Conservation (phyloP, 2,888 invertebrate genomes). For the Leptogaster cylindrica region DNA sequence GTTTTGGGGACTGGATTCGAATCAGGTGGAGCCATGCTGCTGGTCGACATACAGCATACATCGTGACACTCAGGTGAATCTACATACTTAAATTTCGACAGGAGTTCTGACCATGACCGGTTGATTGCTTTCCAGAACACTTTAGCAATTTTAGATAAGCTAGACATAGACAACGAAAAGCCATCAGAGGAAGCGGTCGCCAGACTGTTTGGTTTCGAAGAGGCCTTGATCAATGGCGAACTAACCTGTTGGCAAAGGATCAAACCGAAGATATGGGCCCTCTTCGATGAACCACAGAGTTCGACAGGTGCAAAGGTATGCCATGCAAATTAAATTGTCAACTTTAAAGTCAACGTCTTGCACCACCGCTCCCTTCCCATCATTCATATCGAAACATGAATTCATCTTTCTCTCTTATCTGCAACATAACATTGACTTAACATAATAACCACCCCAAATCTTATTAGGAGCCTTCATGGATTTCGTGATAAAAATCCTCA, state of each 20-base stretch:
- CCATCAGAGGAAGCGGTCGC: slow-evolving; percentile 93
- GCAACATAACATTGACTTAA: too few species aligned
- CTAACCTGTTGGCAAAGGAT: slow-evolving; percentile 87
- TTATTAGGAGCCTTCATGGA: too few species aligned
- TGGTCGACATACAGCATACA: slow-evolving; percentile 96
- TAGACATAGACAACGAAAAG: slow-evolving; percentile 92
- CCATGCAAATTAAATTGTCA: too few species aligned
- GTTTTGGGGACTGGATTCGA: slow-evolving; percentile 96
- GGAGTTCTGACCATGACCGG: too few species aligned
- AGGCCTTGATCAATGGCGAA: slow-evolving; percentile 79
- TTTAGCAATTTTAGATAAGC: slow-evolving; percentile 90
- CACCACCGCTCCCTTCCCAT: too few species aligned
- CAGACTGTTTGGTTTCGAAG: slow-evolving; percentile 88
- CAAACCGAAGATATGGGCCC: slow-evolving; percentile 91
- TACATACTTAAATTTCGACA: too few species aligned
- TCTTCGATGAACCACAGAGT: slow-evolving; percentile 96
- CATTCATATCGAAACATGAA: too few species aligned
- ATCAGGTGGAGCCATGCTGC: slow-evolving; percentile 97
- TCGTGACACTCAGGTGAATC: slow-evolving; percentile 79
- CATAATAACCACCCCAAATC: too few species aligned
- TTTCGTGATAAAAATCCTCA: too few species aligned
- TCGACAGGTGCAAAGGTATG: slow-evolving; percentile 87
- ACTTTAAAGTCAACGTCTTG: too few species aligned
- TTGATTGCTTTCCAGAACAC: slow-evolving; percentile 74
- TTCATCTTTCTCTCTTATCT: too few species aligned